Conservation (phyloP, 2,888 invertebrate species). For the Euzetes globulus region DNA sequence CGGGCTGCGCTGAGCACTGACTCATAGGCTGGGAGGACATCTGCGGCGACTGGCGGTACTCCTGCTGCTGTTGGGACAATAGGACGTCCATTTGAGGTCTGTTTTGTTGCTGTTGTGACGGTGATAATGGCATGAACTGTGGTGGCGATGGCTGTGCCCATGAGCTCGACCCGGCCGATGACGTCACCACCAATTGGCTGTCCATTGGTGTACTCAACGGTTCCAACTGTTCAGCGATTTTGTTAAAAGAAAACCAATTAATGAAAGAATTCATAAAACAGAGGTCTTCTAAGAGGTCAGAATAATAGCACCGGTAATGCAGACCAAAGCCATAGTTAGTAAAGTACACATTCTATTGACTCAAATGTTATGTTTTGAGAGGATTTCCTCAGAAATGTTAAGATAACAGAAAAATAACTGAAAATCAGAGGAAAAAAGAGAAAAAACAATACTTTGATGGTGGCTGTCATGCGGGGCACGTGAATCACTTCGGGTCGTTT, state of each 20-base stretch:
- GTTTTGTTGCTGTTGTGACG: not conserved
- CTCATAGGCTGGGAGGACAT: not conserved
- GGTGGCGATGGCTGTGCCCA: not conserved
- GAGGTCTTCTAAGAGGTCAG: too few relatives aligned
- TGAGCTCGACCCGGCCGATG: not conserved
- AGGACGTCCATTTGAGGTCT: constrained; percentile 14
- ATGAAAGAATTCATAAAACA: too few relatives aligned
- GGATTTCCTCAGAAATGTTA: too few relatives aligned
- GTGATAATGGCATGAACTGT: constrained; percentile 19
- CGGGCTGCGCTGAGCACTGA: not conserved
- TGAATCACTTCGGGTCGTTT: constrained; percentile 23
- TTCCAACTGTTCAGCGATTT: not conserved
- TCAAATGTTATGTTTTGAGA: too few relatives aligned
- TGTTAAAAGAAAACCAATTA: too few relatives aligned
- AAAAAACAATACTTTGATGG: not conserved
- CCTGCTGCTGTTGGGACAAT: not conserved
- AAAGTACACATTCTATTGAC: too few relatives aligned
- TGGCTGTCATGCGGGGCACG: constrained; percentile 22
- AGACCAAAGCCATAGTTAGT: not conserved
- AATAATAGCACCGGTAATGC: not conserved
- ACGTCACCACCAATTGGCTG: not conserved
- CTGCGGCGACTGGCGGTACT: not conserved
- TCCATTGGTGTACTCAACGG: not conserved
- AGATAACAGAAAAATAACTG: not conserved
- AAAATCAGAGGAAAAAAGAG: not conserved